Conservation (phyloP, 1,140 invertebrate genomes). For the Neodiprion virginianus region DNA sequence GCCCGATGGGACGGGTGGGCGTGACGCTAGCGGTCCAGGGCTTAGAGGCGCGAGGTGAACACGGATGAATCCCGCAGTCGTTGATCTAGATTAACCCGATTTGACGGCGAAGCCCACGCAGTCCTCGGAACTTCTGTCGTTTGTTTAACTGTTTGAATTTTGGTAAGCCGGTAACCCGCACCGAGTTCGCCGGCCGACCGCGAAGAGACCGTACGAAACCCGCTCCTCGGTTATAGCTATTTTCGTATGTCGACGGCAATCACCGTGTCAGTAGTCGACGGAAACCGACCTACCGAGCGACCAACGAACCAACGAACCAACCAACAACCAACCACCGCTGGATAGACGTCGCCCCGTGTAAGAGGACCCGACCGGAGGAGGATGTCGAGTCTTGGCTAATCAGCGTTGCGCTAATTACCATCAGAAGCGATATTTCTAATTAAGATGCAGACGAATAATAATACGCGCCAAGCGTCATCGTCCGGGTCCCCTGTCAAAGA, state of each 20-base stretch:
- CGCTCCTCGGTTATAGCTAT: background rate
- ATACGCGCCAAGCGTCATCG: background rate
- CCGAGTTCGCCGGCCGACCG: background rate
- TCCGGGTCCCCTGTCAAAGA: too few species aligned
- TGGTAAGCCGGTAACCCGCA: background rate
- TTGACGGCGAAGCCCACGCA: background rate
- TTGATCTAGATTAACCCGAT: slow-evolving; percentile 4
- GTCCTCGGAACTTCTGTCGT: background rate
- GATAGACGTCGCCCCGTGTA: background rate
- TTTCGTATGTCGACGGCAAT: background rate
- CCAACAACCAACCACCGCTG: too few species aligned
- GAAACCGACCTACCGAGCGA: background rate
- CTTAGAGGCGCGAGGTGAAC: background rate
- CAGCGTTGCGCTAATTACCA: slow-evolving; percentile 4
- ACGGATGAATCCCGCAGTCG: background rate
- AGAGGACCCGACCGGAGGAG: background rate
- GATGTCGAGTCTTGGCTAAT: slow-evolving; percentile 2
- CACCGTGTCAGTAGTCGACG: background rate
- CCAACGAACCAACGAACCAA: background rate
- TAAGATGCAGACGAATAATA: background rate
- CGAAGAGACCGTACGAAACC: background rate
- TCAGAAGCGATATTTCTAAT: background rate
- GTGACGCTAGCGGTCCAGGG: background rate
- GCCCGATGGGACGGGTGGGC: background rate
- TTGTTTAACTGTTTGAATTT: slow-evolving; percentile 6